These are phyloP conservation scores for Drosophila funebris DNA, from an alignment of 1,140 invertebrate species.

Conservation along the genomic window DNA sequence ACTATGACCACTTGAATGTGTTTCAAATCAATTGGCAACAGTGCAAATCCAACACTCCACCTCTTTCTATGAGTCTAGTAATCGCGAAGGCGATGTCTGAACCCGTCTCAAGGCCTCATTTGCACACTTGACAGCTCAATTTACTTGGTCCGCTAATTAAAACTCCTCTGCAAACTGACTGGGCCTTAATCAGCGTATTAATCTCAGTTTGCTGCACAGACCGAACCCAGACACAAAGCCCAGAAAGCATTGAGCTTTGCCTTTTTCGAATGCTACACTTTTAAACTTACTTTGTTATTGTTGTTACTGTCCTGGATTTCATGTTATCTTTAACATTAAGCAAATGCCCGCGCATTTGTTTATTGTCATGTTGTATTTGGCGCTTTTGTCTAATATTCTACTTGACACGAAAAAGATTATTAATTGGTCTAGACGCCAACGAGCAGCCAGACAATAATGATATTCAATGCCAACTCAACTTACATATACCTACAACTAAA, in stretches of 20 bases:
- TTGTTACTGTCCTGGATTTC: conserved; percentile 1
- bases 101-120: conserved; percentile 52
- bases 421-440: conserved; percentile 70
- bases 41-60: conserved; percentile 14
- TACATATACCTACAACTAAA: conserved; percentile 16
- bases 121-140: conserved; percentile 70
- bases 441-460: conserved; percentile 40
- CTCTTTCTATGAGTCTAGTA: neutral
- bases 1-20: conserved; percentile 47
- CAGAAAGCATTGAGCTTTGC: conserved; percentile 9
- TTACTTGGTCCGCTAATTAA: conserved; percentile 53
- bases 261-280: conserved; percentile 35
- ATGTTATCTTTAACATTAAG: conserved; percentile 31
- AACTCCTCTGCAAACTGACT: conserved; percentile 50
- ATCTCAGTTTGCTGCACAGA: conserved; percentile 54
- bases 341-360: conserved; percentile 63
- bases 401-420: conserved; percentile 78
- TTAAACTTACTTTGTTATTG: conserved; percentile 17
- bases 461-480: conserved; percentile 33
- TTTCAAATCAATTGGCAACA: conserved; percentile 38
- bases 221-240: conserved; percentile 27
- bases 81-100: conserved; percentile 11
- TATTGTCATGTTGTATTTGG: conserved; percentile 47
- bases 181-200: conserved; percentile 71
- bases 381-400: conserved; percentile 63